Conservation (phyloP, 2,888 invertebrate species). For the Dione vanillae region DNA sequence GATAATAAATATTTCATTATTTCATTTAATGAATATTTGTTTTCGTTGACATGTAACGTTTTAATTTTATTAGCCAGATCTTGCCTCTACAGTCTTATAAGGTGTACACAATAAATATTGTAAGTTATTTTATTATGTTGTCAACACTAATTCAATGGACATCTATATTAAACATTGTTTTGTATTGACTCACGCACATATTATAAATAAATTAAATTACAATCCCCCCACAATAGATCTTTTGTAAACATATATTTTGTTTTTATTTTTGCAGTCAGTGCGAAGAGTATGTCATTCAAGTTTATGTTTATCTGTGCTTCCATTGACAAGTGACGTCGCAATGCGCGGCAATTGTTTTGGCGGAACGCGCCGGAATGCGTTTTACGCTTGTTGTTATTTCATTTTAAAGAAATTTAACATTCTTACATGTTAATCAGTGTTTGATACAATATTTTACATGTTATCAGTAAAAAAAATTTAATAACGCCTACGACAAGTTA, state of each 20-base stretch:
- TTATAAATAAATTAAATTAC: slow-evolving; percentile 39
- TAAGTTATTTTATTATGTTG: slow-evolving; percentile 14
- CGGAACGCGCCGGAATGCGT: slow-evolving; percentile 52
- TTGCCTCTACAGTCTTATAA: background rate
- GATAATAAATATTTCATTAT: slow-evolving; percentile 35
- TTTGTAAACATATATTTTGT: slow-evolving; percentile 41
- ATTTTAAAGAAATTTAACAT: slow-evolving; percentile 19
- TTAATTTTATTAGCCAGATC: slow-evolving; percentile 61
- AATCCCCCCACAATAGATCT: slow-evolving; percentile 26
- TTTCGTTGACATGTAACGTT: slow-evolving; percentile 50
- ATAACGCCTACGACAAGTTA: background rate
- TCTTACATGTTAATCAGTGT: background rate
- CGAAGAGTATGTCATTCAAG: slow-evolving; percentile 45
- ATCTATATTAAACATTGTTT: slow-evolving; percentile 23
- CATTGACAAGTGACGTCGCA: slow-evolving; percentile 51
- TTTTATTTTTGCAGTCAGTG: slow-evolving; percentile 38
- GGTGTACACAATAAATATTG: background rate
- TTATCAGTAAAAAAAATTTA: background rate
- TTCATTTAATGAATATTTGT: slow-evolving; percentile 44
- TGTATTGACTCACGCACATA: slow-evolving; percentile 29
- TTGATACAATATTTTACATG: background rate
- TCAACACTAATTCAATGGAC: slow-evolving; percentile 11
- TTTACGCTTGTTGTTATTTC: slow-evolving; percentile 37
- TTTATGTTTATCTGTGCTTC: slow-evolving; percentile 50
- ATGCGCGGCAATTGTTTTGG: slow-evolving; percentile 63